These are phyloP conservation scores for Reticulitermes speratus DNA, from an alignment of 1,140 invertebrate species.

Conservation along the genomic window DNA sequence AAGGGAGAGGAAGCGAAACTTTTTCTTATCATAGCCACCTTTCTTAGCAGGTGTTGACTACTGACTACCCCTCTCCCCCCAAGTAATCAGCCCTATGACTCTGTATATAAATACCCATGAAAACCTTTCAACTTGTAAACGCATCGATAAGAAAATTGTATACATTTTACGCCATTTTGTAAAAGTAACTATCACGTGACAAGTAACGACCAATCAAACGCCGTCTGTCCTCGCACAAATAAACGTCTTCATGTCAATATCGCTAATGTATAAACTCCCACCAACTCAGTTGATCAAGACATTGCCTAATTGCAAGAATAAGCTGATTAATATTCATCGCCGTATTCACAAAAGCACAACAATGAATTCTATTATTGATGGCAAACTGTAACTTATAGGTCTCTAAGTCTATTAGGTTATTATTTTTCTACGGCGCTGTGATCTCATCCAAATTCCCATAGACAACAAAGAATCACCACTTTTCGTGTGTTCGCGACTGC, in stretches of 20 bases:
- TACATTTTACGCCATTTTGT: not conserved
- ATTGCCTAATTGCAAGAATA: no score
- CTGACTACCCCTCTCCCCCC: not conserved
- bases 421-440: no score
- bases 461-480: no score
- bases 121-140: not conserved
- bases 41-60: not conserved
- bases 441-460: no score
- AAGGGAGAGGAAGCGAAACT: not conserved
- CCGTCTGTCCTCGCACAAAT: not conserved
- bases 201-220: not conserved
- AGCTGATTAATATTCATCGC: no score
- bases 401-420: no score
- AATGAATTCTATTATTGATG: no score
- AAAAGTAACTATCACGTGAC: not conserved
- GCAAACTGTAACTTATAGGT: no score
- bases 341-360: no score
- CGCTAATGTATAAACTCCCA: no score
- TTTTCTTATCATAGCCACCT: not conserved
- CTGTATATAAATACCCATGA: not conserved
- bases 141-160: not conserved
- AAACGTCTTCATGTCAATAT: not conserved
- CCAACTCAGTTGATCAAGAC: no score
- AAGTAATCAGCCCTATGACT: not conserved
- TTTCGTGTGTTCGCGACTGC: no score